phyloP scores from a whole-genome alignment of 2,888 invertebrate species.

The Phasia obesa region DNA sequence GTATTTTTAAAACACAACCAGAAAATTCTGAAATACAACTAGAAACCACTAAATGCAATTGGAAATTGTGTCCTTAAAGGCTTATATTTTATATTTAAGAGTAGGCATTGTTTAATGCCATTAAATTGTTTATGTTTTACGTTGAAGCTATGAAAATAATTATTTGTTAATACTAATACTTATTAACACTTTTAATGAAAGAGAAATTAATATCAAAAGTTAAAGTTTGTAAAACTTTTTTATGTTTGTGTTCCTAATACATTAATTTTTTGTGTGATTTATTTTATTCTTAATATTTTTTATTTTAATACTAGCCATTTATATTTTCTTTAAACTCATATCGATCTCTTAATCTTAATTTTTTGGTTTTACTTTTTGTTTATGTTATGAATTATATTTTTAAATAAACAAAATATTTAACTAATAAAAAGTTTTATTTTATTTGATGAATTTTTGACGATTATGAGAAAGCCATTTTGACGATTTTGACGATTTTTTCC shows the following conservation, averaged over 20 bases:
- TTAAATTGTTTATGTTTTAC: constrained; percentile 9
- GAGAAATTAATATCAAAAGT: too few species aligned
- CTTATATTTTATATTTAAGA: constrained; percentile 7
- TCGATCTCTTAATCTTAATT: neutral
- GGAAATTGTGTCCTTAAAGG: constrained; percentile 5
- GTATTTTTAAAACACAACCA: constrained; percentile 7
- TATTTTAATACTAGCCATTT: too few species aligned
- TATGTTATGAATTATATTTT: neutral
- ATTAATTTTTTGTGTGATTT: constrained; percentile 9
- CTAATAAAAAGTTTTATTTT: neutral
- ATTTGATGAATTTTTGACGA: constrained; percentile 3
- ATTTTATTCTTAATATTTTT: constrained; percentile 2
- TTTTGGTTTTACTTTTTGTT: neutral
- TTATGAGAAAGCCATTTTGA: constrained; percentile 1
- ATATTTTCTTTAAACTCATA: too few species aligned
- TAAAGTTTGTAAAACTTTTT: too few species aligned
- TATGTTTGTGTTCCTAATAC: neutral
- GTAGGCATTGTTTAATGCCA: constrained; percentile 6
- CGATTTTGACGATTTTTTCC: neutral
- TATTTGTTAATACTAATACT: neutral
- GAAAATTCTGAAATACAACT: constrained; percentile 7
- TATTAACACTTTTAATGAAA: too few species aligned
- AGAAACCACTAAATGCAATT: constrained; percentile 9
- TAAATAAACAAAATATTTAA: neutral
- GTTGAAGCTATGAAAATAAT: constrained; percentile 9